Evolutionary conservation across 2,797 vertebrate genomes (phyloP), one percentile per base, ranked within the genome.

Genomic region (Hippocampus kuda): DNA sequence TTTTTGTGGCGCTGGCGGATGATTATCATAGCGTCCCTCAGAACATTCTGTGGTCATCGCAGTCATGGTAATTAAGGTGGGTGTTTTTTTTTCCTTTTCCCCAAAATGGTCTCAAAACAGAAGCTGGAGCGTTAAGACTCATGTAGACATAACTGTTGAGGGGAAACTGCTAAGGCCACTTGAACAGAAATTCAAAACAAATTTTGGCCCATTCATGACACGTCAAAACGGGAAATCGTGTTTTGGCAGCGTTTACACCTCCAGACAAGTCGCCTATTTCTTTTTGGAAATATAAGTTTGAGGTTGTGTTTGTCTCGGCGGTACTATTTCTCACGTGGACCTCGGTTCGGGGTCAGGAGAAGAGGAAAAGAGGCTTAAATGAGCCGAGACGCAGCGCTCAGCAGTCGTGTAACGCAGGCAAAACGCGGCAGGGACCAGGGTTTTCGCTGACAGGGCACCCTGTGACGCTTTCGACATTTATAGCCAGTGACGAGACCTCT

Each of bases 121-220:
- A 26, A 64, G 22, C 5, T 34, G 0, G 5, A 61, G 59, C 18
- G 54, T 30, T 18, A 10, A 59, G 6, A 27, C 41, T 65, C n/a
- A 27, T 13, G n/a, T 26, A 48, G 41, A 27, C 59, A 68, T 49
- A 65, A 63, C 68, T 34, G 48, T 69, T 65, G 71, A 71, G 75
- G 74, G 73, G 64, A 72, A 77, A 81, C 81, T 69, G 70, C 74
- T 51, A 75, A 60, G 79, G 73, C 11, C 69, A 75, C 78, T 85
- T 85, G 2, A 65, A 73, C 79, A 85, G 72, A 84, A 81, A 84
- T 67, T 71, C 75, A 74, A 82, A 85, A 85, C 81, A 85, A 72
- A 44, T 70, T 68, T 56, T 26, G 67, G 6, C 69, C 68, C 46
- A 49, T 68, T 77, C 44, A 70, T 65, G 51, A 30, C 30, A 44